Base-by-base conservation (phyloP, 2,113 vertebrate species). In the Glaucomys volans region DNA sequence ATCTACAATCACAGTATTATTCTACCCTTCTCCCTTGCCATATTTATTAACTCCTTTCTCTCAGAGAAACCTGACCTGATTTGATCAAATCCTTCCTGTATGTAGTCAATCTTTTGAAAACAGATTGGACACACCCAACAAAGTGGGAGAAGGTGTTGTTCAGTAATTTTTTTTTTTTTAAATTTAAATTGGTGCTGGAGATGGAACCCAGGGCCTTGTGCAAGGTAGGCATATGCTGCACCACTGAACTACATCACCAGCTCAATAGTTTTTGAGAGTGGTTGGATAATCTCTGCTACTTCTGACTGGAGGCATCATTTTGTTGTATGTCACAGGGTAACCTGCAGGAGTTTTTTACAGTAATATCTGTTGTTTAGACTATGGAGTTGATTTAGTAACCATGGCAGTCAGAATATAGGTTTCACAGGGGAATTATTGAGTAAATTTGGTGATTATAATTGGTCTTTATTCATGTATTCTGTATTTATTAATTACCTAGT, bases 31-130 rank as follows among this genome's bases (percentile, higher is more conserved):
- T 83, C 66, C 66, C 40, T 95, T 91, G 71, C 76, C 24, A 22
- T 83, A 54, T 80, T 88, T 71, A 54, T 89, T 84, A 90, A 69
- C 72, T 75, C 32, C 28, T 97, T 96, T 86, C 35, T 91, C 8
- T 76, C 6, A 86, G 64, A 76, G 54, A 86, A 87, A 87, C 77
- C 37, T 24, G 8, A 93, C 11, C 32, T 77, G 42, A 82, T 90
- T 87, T 87, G 59, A n/a, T 76, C 62, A 81, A 37, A 62, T 87
- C 24, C 8, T 79, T 72, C 54, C 4, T 62, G 2, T 62, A 62
- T 85, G 11, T 76, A 42, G 35, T 86, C 44, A 90, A 0, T 76
- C 50, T 81, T 86, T 90, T 85, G 94, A 85, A 95, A 80, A 24
- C 57, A 47, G 30, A 62, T 76, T 91, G 71, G 35, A 83, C 30